A percentile compares a stretch with the other conserved stretches of the same genome.
These are phyloP conservation scores for Neomicropteryx cornuta DNA, from an alignment of 1,140 invertebrate species.

Conservation along the genomic window DNA sequence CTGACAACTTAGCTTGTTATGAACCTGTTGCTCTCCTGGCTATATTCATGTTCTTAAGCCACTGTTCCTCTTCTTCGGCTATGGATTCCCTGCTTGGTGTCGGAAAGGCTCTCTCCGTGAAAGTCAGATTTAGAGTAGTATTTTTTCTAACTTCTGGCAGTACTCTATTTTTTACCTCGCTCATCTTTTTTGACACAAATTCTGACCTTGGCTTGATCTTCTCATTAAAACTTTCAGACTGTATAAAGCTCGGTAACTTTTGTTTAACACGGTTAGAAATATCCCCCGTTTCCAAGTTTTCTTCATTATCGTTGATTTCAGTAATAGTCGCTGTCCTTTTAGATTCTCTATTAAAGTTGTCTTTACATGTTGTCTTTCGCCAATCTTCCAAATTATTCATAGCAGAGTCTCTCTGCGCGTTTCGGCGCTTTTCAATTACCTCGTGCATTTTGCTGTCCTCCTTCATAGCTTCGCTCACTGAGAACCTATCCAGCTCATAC, in stretches of 20 bases:
- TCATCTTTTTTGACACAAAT: conserved; percentile 28
- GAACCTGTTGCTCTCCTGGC: conserved; percentile 54
- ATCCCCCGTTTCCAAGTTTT: conserved; percentile 14
- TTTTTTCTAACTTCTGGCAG: conserved; percentile 46
- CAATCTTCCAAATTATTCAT: conserved; percentile 56
- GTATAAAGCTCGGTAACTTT: conserved; percentile 5
- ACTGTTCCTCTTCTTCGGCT: conserved; percentile 63
- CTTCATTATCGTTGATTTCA: conserved; percentile 8
- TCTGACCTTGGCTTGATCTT: conserved; percentile 22
- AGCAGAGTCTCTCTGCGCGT: conserved; percentile 44
- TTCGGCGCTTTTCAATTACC: conserved; percentile 44
- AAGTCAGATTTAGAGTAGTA: conserved; percentile 52
- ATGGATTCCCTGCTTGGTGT: conserved; percentile 74
- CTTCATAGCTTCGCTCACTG: conserved; percentile 49
- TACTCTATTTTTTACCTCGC: conserved; percentile 24
- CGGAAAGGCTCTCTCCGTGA: conserved; percentile 67
- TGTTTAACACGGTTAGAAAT: conserved; percentile 9
- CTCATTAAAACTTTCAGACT: conserved; percentile 4
- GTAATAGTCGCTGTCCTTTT: conserved; percentile 4
- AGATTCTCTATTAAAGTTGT: conserved; percentile 7
- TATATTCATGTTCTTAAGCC: conserved; percentile 69
- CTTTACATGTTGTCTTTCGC: conserved; percentile 24
- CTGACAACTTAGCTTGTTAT: too few species aligned
- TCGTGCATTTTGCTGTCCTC: conserved; percentile 40
- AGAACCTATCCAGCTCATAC: conserved; percentile 36